phyloP scores from a whole-genome alignment of 2,888 invertebrate genomes.

The Cerastoderma edule region DNA sequence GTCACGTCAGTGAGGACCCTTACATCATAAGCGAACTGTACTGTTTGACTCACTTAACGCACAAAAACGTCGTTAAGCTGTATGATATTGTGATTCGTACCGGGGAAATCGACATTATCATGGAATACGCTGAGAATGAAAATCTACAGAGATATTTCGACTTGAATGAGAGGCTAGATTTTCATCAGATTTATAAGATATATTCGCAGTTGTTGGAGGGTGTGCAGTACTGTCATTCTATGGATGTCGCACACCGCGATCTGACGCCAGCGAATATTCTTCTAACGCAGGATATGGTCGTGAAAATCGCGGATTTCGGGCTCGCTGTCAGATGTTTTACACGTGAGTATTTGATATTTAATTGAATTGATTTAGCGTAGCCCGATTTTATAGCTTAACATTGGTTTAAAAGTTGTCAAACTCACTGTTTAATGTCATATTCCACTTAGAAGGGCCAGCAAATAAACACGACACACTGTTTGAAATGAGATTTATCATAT shows the following conservation, averaged over 20 bases:
- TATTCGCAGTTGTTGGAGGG: constrained; percentile 57
- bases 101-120: constrained; percentile 54
- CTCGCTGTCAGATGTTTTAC: constrained; percentile 55
- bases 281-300: constrained; percentile 45
- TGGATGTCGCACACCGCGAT: constrained; percentile 62
- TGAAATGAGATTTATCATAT: too few relatives aligned
- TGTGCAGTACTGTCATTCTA: constrained; percentile 59
- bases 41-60: constrained; percentile 58
- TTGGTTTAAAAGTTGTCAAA: too few relatives aligned
- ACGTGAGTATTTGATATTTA: constrained; percentile 27
- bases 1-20: constrained; percentile 50
- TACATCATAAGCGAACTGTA: constrained; percentile 63
- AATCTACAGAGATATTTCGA: constrained; percentile 58
- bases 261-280: constrained; percentile 63
- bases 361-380: too few relatives aligned
- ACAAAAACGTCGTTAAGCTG: constrained; percentile 58
- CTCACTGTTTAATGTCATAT: too few relatives aligned
- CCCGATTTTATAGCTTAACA: too few relatives aligned
- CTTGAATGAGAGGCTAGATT: constrained; percentile 21
- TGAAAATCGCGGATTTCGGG: constrained; percentile 68
- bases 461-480: too few relatives aligned
- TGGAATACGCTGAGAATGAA: constrained; percentile 65
- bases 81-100: constrained; percentile 52
- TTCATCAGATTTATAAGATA: constrained; percentile 36
- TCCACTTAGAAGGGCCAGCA: too few relatives aligned